Conservation (phyloP, 2,113 vertebrate genomes). For the Tricholaema leucomelas region DNA sequence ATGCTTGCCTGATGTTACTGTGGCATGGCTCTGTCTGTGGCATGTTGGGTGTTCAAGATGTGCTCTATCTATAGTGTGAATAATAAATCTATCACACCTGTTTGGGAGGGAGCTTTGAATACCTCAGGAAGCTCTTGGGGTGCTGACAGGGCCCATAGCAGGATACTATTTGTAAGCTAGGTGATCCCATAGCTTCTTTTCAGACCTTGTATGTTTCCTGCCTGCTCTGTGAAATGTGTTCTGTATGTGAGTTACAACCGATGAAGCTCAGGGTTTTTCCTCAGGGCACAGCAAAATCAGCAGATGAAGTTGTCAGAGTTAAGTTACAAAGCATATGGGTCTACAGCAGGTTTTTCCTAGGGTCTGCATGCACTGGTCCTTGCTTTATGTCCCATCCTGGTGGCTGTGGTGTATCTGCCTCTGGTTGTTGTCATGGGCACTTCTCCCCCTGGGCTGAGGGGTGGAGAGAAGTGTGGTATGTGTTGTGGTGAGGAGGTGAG, state of each 20-base stretch:
- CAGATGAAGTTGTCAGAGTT: neutral
- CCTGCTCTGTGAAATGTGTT: neutral
- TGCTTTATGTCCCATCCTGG: neutral
- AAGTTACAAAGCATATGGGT: neutral
- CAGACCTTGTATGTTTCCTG: neutral
- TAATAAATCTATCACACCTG: neutral
- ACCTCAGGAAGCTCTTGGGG: neutral
- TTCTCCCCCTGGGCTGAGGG: neutral
- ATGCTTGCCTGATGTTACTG: neutral
- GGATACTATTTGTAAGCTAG: neutral
- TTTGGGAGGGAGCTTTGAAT: neutral
- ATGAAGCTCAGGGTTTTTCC: neutral
- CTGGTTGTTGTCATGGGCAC: neutral
- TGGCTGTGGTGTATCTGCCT: neutral
- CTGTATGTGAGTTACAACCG: fast-evolving
- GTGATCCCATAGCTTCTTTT: neutral
- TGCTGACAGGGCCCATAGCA: neutral
- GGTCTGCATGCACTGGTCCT: fast-evolving
- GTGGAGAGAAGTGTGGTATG: neutral
- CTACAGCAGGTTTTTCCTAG: neutral
- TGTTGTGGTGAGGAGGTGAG: neutral
- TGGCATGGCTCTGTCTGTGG: neutral
- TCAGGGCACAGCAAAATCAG: neutral
- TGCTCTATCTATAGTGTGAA: neutral
- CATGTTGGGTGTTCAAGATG: neutral